Conservation (phyloP, 1,140 invertebrate species). For the Maconellicoccus hirsutus region DNA sequence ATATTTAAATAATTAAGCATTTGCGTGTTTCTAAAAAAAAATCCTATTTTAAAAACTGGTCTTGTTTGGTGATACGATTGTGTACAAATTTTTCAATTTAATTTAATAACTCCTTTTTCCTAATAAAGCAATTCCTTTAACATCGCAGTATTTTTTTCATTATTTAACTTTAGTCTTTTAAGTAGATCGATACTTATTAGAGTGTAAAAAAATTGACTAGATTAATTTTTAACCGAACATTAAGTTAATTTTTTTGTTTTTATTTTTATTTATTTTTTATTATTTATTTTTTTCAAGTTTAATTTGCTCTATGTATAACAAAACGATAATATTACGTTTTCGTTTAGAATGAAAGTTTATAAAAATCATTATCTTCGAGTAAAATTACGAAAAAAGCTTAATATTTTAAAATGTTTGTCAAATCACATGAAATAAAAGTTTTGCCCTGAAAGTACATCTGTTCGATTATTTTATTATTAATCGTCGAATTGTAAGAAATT, state of each 20-base stretch:
- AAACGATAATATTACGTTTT: background rate
- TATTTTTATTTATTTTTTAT: background rate
- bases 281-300: background rate
- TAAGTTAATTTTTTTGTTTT: background rate
- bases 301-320: background rate
- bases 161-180: background rate
- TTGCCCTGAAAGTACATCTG: too few relatives aligned
- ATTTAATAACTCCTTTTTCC: background rate
- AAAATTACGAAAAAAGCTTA: too few relatives aligned
- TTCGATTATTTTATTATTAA: too few relatives aligned
- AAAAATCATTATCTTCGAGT: too few relatives aligned
- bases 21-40: background rate
- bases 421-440: too few relatives aligned
- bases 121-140: background rate
- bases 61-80: background rate
- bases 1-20: background rate
- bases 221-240: background rate
- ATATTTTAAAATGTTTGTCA: too few relatives aligned
- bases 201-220: background rate
- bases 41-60: background rate
- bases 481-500: too few relatives aligned
- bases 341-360: background rate
- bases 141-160: background rate
- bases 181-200: background rate
- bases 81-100: background rate